Base-by-base conservation (phyloP, 2,113 vertebrate genomes). In the Perognathus longimembris region DNA sequence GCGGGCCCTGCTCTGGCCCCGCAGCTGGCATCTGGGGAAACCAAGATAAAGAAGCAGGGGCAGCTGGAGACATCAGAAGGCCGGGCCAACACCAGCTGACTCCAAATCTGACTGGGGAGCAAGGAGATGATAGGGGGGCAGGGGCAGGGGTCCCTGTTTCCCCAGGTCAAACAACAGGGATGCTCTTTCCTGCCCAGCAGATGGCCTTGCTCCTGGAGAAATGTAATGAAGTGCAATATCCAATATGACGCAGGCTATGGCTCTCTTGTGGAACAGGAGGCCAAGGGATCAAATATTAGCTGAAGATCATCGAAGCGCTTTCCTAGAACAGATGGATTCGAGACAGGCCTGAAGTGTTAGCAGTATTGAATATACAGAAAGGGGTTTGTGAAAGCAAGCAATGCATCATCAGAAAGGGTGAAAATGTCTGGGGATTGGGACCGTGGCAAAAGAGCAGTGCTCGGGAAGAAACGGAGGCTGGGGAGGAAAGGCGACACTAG, bases 21-120 rank as follows among this genome's bases (percentile, higher is more conserved):
- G 73, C 94, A 95, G 85, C 88, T 90, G 82, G 85, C 63, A 87
- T 32, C 63, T 89, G 85, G 75, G 90, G 54, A 92, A 90, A 77
- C 74, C 84, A 61, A 78, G 77, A 32, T 66, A 90, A 74, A 38
- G 92, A 57, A 83, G 66, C 36, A 66, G 50, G 90, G 82, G 90
- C 95, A 96, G 95, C 95, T 92, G 92, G 90, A 94, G 88, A 28
- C 50, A 36, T 89, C 5, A n/a, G 92, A 84, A 88, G 71, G 36
- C 73, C 77, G 54, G 84, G 71, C 1, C 15, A 70, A 26, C 26
- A 80, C 90, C 96, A 95, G 93, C 96, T 95, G 96, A 81, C 92
- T 34, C 32, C 54, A 59, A 45, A 70, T 63, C 87, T 91, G 90
- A 36, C 82, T 76, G 79, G 61, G 70, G 61, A 93, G 79, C 18